Evolutionary conservation across 1,140 invertebrate species (phyloP).

Genomic region (Drosophila trapezifrons): DNA sequence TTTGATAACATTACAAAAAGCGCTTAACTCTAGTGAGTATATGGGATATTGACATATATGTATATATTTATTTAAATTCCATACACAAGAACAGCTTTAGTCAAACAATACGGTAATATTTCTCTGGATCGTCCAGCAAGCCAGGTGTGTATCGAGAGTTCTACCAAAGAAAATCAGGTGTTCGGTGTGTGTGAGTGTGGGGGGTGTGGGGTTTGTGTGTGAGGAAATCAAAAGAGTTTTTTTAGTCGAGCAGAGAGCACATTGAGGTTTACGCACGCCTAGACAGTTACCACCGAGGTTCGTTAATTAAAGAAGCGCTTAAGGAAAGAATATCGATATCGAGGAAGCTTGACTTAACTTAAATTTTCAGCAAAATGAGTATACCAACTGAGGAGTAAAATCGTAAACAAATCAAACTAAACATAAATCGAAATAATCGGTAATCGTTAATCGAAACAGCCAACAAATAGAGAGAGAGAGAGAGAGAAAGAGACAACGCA

Average conservation of each 20-base stretch:
- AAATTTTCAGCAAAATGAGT: constrained; percentile 52
- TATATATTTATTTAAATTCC: constrained; percentile 40
- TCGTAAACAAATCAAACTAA: constrained; percentile 36
- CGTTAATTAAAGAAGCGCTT: constrained; percentile 20
- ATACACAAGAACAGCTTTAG: constrained; percentile 57
- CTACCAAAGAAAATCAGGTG: constrained; percentile 47
- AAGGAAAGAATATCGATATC: constrained; percentile 8
- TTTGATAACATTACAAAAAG: constrained; percentile 74
- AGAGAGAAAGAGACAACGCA: constrained; percentile 51
- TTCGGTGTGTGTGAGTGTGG: constrained; percentile 20
- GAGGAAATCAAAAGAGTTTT: constrained; percentile 27
- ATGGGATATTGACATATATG: constrained; percentile 41
- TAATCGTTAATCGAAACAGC: constrained; percentile 30
- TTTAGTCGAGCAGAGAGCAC: constrained; percentile 63
- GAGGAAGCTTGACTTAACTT: constrained; percentile 21
- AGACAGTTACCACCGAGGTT: constrained; percentile 49
- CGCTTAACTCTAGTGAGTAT: constrained; percentile 61
- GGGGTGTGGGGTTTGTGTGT: constrained; percentile 17
- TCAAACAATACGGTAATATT: constrained; percentile 58
- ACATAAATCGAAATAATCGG: constrained; percentile 11
- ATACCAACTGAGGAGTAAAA: constrained; percentile 45
- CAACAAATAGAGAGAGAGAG: constrained; percentile 41
- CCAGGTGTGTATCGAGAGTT: constrained; percentile 45
- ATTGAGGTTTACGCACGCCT: constrained; percentile 42
- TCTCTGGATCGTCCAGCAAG: constrained; percentile 60